Conservation (phyloP, 2,113 vertebrate species). For the Peromyscus leucopus region DNA sequence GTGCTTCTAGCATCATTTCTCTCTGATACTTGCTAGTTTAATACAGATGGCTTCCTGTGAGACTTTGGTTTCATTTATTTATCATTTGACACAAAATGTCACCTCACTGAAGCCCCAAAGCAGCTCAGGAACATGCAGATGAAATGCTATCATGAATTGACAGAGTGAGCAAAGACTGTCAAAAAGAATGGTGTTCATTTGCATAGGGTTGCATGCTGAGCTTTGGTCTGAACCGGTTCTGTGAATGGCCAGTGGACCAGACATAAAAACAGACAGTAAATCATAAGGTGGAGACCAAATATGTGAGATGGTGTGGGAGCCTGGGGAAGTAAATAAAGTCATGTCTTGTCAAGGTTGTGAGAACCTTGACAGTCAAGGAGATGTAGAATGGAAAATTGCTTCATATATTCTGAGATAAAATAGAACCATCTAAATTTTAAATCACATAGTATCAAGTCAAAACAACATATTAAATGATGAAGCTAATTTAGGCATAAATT, state of each 20-base stretch:
- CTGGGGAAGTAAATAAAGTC: conserved; percentile 62
- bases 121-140: conserved; percentile 43
- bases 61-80: conserved; percentile 13
- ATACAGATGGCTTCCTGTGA: not conserved
- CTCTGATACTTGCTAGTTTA: conserved; percentile 53
- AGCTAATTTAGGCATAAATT: conserved; percentile 45
- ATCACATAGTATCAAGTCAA: conserved; percentile 14
- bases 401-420: conserved; percentile 56
- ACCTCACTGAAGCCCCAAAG: conserved; percentile 11
- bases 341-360: conserved; percentile 50
- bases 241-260: not conserved
- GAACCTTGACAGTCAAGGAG: conserved; percentile 33
- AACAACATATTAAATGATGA: conserved; percentile 31
- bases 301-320: not conserved
- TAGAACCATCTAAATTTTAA: conserved; percentile 45
- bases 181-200: conserved; percentile 2
- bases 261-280: conserved; percentile 53
- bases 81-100: conserved; percentile 6
- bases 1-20: conserved; percentile 3
- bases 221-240: conserved; percentile 9
- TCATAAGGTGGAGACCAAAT: not conserved
- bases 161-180: conserved; percentile 11
- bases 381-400: conserved; percentile 11
- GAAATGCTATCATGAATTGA: not conserved
- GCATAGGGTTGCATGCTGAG: not conserved